Conservation (phyloP, 53 echinoderm and acorn worm species). For the Temnopleurus reevesii region DNA sequence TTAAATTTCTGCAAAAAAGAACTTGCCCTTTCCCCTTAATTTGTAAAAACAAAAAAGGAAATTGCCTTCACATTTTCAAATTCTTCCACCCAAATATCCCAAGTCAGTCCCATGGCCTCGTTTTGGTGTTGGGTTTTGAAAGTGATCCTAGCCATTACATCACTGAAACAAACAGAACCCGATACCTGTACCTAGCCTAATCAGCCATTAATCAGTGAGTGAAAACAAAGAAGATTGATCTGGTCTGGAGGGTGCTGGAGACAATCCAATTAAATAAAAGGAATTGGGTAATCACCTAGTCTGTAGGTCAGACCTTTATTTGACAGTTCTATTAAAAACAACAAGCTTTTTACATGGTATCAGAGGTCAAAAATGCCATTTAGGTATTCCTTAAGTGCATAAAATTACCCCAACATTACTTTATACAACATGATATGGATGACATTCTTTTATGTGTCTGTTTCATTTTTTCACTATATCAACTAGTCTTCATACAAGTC, state of each 20-base stretch:
- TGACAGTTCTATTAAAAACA: no score
- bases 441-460: no score
- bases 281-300: not conserved
- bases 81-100: not conserved
- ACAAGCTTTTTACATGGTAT: no score
- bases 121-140: constrained; percentile 33
- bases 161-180: not conserved
- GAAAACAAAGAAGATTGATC: not conserved
- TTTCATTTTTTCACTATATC: no score
- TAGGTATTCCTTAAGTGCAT: no score
- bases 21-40: no score
- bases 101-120: constrained; percentile 19
- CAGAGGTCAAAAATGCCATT: no score
- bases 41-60: not conserved
- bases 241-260: not conserved
- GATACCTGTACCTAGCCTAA: not conserved
- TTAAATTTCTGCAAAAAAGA: no score
- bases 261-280: constrained; percentile 35
- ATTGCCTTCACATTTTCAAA: not conserved
- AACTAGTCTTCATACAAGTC: no score
- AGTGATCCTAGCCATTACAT: constrained; percentile 35
- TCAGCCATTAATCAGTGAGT: constrained; percentile 23
- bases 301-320: no score
- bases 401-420: no score
- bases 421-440: no score